Evolutionary conservation across 2,888 invertebrate genomes (phyloP), one percentile per base, ranked within the genome.

Genomic region (Nezara viridula): DNA sequence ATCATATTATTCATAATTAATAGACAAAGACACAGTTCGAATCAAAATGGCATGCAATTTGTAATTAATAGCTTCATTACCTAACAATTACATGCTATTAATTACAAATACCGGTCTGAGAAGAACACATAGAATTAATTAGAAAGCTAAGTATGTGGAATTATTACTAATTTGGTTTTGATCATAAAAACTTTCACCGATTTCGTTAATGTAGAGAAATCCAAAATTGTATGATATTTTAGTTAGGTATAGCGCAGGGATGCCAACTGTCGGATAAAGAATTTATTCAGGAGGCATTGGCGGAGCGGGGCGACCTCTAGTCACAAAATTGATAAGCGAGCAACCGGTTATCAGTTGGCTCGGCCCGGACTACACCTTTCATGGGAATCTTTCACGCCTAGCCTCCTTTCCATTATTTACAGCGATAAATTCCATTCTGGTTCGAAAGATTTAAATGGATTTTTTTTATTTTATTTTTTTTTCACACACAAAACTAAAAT

Each of bases 371-470:
- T 44, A 81, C 81, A 81, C 81, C 81, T 81, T 81, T 47, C 81
- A 40, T 47, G 44, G 81, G 44, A 44, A 81, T 81, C 81, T 81
- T 81, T 81, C 81, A 81, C 81, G 81, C 81, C 81, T n/a, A 44
- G 44, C 81, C 81, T 81, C 44, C 14, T 44, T 81, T 81, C 81
- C 81, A 81, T 81, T 81, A 81, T 44, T 44, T 81, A 40, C 44
- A 81, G 81, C 81, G 44, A 81, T 81, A 81, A 81, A 81, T 81
- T 81, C 44, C 40, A 81, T 44, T 81, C 81, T 47, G 44, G 44
- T 81, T 81, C 44, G 44, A 81, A 81, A n/a, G 81, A 81, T 81
- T 81, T 81, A 81, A 81, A 81, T 81, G 81, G 44, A 81, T n/a
- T n/a, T 81, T 44, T 77, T 77, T 81, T 81, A n/a, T 77, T 77